Evolutionary conservation across 2,888 invertebrate species (phyloP).

Genomic region (Drosophila eohydei): DNA sequence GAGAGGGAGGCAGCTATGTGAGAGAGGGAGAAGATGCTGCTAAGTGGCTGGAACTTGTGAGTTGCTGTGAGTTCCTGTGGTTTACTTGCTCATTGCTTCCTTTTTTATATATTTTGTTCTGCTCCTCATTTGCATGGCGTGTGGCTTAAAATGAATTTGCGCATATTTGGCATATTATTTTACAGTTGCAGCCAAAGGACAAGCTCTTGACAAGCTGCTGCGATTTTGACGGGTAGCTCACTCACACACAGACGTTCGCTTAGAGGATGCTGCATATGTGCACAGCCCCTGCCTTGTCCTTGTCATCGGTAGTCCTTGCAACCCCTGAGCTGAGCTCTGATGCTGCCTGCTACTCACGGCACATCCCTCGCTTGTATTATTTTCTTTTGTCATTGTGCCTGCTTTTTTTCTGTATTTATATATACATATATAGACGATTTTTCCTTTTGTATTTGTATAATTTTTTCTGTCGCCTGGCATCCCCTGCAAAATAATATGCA

Average conservation of each 20-base stretch:
- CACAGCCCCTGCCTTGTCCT: constrained; percentile 56
- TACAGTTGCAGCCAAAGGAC: constrained; percentile 52
- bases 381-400: constrained; percentile 81
- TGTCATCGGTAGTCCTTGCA: constrained; percentile 73
- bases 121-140: constrained; percentile 66
- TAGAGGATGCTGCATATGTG: constrained; percentile 55
- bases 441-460: constrained; percentile 79
- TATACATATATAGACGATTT: constrained; percentile 49
- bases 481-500: constrained; percentile 45
- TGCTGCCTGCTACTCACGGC: constrained; percentile 13
- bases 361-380: constrained; percentile 69
- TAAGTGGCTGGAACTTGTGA: constrained; percentile 76
- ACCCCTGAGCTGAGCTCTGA: constrained; percentile 45
- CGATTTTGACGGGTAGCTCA: constrained; percentile 63
- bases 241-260: neutral
- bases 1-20: neutral
- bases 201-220: constrained; percentile 72
- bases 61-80: constrained; percentile 71
- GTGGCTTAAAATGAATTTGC: constrained; percentile 69
- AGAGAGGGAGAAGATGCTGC: constrained; percentile 54
- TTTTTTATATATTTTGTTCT: constrained; percentile 6
- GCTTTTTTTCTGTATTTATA: constrained; percentile 54
- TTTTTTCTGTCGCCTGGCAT: constrained; percentile 75
- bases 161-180: constrained; percentile 80
- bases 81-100: constrained; percentile 17